A percentile compares a stretch with the other conserved stretches of the same genome.
Conservation (phyloP, 2,113 vertebrate species). For the Amphiprion percula region DNA sequence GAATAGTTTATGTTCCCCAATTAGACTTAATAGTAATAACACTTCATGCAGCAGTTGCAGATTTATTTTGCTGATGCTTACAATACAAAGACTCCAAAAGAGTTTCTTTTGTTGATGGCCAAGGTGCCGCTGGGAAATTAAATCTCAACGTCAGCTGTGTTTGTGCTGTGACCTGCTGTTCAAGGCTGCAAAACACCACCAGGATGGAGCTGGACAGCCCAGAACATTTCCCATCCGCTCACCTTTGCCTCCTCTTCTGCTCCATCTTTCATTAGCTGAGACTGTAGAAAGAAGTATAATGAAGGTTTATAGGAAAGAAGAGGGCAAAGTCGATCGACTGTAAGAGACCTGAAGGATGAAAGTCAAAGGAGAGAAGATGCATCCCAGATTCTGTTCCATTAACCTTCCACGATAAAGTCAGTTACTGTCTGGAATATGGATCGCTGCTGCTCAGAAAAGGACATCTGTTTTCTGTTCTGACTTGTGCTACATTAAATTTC, state of each 20-base stretch:
- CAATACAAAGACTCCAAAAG: too few relatives aligned
- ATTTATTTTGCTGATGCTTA: too few relatives aligned
- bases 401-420: not conserved
- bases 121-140: slow-evolving; percentile 38
- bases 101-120: not conserved
- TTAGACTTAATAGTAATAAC: not conserved
- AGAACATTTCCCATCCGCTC: slow-evolving; percentile 19
- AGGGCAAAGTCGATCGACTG: slow-evolving; percentile 1
- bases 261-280: slow-evolving; percentile 14
- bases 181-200: slow-evolving; percentile 14
- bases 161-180: slow-evolving; percentile 18
- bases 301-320: not conserved
- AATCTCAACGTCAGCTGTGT: not conserved
- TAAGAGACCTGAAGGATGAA: not conserved
- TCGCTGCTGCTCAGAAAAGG: not conserved
- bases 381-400: not conserved
- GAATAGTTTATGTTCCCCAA: too few relatives aligned
- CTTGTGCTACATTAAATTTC: too few relatives aligned
- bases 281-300: not conserved
- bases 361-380: not conserved
- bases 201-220: slow-evolving; percentile 11
- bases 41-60: not conserved
- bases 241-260: slow-evolving; percentile 1
- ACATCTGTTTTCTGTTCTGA: too few relatives aligned
- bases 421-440: not conserved